A percentile compares a stretch with the other conserved stretches of the same genome.
phyloP scores from a whole-genome alignment of 2,113 vertebrate species.

The Mormyrus lacerda region DNA sequence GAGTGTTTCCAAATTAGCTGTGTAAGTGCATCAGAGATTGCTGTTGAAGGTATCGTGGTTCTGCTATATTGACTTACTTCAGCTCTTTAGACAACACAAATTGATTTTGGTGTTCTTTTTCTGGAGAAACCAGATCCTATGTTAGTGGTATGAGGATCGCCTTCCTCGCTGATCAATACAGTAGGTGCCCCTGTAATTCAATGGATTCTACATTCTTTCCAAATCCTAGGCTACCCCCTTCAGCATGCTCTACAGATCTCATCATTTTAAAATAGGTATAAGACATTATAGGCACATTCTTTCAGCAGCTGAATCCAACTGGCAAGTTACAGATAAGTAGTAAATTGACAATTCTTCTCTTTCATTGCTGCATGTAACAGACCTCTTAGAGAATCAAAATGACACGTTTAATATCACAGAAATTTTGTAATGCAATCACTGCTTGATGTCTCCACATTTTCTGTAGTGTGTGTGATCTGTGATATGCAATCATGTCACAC shows the following conservation, averaged over 20 bases:
- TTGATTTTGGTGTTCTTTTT: background rate
- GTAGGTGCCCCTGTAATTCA: background rate
- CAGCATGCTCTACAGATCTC: background rate
- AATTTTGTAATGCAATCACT: background rate
- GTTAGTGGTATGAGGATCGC: background rate
- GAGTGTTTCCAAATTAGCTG: background rate
- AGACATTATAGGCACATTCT: background rate
- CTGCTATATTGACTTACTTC: background rate
- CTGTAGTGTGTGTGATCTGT: background rate
- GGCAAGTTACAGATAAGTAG: background rate
- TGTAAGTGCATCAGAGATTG: background rate
- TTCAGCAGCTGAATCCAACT: background rate
- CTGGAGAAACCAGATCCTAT: background rate
- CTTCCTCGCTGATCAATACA: conserved; percentile 1
- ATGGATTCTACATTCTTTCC: background rate
- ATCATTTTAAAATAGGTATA: background rate
- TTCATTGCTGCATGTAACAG: background rate
- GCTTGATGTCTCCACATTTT: background rate
- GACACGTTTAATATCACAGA: background rate
- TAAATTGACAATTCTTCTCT: background rate
- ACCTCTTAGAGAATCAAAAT: background rate
- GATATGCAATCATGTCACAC: background rate
- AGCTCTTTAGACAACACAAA: background rate
- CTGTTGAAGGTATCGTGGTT: background rate
- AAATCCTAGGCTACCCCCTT: background rate